A percentile compares a stretch with the other conserved stretches of the same genome.
These are phyloP conservation scores for Lepidostoma basale DNA, from an alignment of 1,140 invertebrate genomes.

Conservation along the genomic window DNA sequence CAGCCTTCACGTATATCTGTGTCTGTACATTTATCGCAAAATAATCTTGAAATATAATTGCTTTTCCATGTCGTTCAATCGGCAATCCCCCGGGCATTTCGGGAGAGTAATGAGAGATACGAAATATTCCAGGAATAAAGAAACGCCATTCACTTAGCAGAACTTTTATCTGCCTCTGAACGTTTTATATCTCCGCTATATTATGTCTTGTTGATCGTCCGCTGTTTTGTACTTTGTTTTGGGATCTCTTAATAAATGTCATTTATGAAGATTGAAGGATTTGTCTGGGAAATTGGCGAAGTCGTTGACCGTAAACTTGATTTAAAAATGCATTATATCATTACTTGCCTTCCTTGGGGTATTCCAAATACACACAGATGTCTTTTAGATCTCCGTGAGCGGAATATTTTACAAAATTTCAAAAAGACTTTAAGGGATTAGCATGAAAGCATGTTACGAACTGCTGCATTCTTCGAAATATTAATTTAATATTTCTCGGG, in stretches of 20 bases:
- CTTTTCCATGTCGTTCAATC: slow-evolving; percentile 25
- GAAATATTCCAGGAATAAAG: slow-evolving; percentile 6
- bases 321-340: too few relatives aligned
- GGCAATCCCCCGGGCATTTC: slow-evolving; percentile 8
- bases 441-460: too few relatives aligned
- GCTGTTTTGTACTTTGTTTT: slow-evolving; percentile 17
- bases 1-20: background rate
- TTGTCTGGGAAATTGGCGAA: slow-evolving; percentile 9
- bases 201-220: slow-evolving; percentile 4
- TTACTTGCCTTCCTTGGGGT: too few relatives aligned
- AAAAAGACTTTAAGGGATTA: too few relatives aligned
- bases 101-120: slow-evolving; percentile 14
- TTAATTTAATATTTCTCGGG: too few relatives aligned
- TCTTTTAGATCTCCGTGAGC: too few relatives aligned
- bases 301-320: slow-evolving; percentile 2
- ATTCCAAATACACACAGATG: too few relatives aligned
- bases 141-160: background rate
- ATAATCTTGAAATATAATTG: slow-evolving; percentile 27
- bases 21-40: slow-evolving; percentile 8
- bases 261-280: slow-evolving; percentile 23
- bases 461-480: too few relatives aligned
- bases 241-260: slow-evolving; percentile 15
- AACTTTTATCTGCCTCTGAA: background rate
- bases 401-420: too few relatives aligned
- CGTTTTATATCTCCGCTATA: slow-evolving; percentile 6